Evolutionary conservation across 2,888 invertebrate genomes (phyloP).

Genomic region (Drepanosiphum platanoidis): DNA sequence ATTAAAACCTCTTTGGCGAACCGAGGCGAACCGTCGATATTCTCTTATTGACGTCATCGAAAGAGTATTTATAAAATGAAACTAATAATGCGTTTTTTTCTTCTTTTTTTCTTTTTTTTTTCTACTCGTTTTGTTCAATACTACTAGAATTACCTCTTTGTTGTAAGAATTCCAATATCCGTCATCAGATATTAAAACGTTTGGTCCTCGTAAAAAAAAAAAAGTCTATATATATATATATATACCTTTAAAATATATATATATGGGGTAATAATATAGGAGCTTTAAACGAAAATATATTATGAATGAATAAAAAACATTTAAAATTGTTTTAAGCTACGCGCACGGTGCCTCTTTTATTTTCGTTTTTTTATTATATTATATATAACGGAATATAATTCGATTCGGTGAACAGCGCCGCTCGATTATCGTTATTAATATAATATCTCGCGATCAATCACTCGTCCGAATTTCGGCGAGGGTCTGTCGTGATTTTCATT

Average conservation of each 20-base stretch:
- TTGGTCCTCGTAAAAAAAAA: not conserved
- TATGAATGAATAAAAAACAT: not conserved
- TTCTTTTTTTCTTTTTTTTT: not conserved
- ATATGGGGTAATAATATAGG: not conserved
- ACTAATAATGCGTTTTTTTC: constrained; percentile 26
- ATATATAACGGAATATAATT: not conserved
- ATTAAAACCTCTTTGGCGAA: constrained; percentile 13
- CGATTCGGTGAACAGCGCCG: not conserved
- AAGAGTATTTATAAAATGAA: constrained; percentile 32
- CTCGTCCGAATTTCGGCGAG: not conserved
- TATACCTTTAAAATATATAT: not conserved
- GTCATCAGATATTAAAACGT: constrained; percentile 45
- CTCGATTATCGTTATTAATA: not conserved
- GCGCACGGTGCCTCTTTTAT: no score
- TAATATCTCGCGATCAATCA: not conserved
- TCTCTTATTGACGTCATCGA: not conserved
- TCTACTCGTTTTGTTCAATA: constrained; percentile 6
- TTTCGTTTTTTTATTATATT: not conserved
- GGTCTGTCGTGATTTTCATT: no score
- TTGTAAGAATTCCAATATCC: constrained; percentile 43
- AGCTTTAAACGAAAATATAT: not conserved
- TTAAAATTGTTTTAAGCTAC: not conserved
- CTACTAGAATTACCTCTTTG: constrained; percentile 33
- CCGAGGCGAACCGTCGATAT: not conserved
- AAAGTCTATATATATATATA: not conserved